Base-by-base conservation (phyloP, 2,888 invertebrate genomes). In the Epicampocera succincta region DNA sequence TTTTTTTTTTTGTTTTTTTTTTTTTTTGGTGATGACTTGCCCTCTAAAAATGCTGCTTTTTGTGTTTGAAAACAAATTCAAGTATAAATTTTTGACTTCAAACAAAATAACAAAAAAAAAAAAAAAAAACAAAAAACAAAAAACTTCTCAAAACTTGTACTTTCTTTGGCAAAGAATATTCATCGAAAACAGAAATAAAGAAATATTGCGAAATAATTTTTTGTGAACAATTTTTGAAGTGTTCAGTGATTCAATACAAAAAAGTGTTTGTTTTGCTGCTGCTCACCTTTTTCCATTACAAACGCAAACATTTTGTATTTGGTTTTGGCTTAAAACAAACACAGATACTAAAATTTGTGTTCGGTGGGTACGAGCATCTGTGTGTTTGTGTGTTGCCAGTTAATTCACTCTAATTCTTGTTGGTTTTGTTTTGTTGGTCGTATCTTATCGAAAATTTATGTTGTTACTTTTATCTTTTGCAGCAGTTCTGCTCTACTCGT, bases 381-480 rank as follows among this genome's bases (percentile, higher is more conserved):
- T 33, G 33, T 33, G 33, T 33, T 4, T 33, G 33, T 6, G 8
- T 19, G 29, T 8, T 33, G 19, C 50, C 50, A 63, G 33, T 52
- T 48, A 40, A 52, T 61, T 72, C 25, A 50, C 42, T 50, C 40
- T n/a, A 17, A 63, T 63, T 74, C 56, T 56, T 54, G 56, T 46
- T 48, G 56, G 3, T 38, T 8, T 33, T 48, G 38, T 48, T n/a
- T n/a, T n/a, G n/a, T n/a, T n/a, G n/a, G n/a, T n/a, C n/a, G n/a
- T 80, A 76, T 80, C 80, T 80, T 80, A 80, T 80, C 80, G 25
- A 15, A 56, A 69, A 54, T 80, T 75, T 60, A 29, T 79, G 66
- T 79, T 66, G 46, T 61, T 73, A 42, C 25, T 56, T 58, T 68
- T 74, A 74, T 68, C 80, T 56, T 72, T 80, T 66, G 75, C 75